Percentiles rank a stretch among this genome's conserved stretches.
These are phyloP conservation scores for Hirtodrosophila cameraria DNA, from an alignment of 2,888 invertebrate genomes.

Conservation along the genomic window DNA sequence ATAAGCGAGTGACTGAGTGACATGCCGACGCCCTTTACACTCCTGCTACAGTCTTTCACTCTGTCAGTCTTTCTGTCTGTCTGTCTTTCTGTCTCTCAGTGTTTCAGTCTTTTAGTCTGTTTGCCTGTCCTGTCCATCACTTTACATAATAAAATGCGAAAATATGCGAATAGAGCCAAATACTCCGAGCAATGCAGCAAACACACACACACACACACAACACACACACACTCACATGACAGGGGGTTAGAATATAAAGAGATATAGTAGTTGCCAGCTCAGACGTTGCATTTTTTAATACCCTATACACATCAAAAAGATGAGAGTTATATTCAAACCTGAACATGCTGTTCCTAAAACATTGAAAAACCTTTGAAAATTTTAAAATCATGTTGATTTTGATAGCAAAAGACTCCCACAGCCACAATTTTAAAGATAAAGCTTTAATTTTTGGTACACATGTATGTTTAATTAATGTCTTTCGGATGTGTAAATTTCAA, in stretches of 20 bases:
- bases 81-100: slow-evolving; percentile 17
- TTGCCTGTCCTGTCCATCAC: slow-evolving; percentile 59
- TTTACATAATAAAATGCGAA: slow-evolving; percentile 82
- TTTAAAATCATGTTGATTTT: no score
- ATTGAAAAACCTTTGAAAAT: no score
- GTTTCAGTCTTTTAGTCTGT: slow-evolving; percentile 40
- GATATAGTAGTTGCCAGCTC: slow-evolving; percentile 21
- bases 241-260: slow-evolving; percentile 30
- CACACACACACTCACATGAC: slow-evolving; percentile 17
- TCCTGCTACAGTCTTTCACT: slow-evolving; percentile 20
- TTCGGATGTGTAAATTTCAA: no score
- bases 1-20: slow-evolving; percentile 58
- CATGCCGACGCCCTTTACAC: slow-evolving; percentile 67
- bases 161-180: slow-evolving; percentile 76
- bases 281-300: slow-evolving; percentile 33
- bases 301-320: neutral
- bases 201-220: slow-evolving; percentile 33
- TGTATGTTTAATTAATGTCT: no score
- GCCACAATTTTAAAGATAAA: no score
- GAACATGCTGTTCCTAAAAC: no score
- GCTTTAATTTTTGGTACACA: no score
- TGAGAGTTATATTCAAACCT: no score
- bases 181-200: slow-evolving; percentile 54
- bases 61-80: slow-evolving; percentile 24
- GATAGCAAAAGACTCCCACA: no score